phyloP scores from a whole-genome alignment of 1,140 invertebrate genomes.

The Pogonognathellus flavescens region DNA sequence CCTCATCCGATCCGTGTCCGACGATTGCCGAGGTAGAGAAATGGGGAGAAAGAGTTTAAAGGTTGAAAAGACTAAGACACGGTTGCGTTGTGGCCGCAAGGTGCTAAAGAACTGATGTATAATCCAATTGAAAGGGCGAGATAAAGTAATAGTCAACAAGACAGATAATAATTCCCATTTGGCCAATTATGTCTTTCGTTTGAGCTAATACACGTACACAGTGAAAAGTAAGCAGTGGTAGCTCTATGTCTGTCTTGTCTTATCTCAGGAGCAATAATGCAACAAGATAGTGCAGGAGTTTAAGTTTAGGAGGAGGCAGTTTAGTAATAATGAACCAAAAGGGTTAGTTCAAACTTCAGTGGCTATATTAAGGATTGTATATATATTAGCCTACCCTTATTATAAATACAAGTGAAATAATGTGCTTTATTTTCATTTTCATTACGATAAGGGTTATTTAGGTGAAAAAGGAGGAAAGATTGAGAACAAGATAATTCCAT shows the following conservation, averaged over 20 bases:
- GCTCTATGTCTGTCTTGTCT: neutral
- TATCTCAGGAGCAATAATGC: too few relatives aligned
- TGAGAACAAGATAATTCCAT: neutral
- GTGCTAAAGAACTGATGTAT: slow-evolving; percentile 4
- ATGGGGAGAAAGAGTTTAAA: too few relatives aligned
- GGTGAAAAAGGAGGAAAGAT: neutral
- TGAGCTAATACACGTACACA: neutral
- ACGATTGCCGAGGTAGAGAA: too few relatives aligned
- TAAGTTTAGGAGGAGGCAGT: too few relatives aligned
- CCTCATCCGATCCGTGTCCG: too few relatives aligned
- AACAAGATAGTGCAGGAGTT: too few relatives aligned
- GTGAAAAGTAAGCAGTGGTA: neutral
- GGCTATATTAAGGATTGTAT: too few relatives aligned
- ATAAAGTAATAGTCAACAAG: slow-evolving; percentile 8
- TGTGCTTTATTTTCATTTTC: neutral
- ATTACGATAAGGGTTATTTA: slow-evolving; percentile 14
- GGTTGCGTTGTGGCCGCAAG: neutral
- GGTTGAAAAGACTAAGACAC: neutral
- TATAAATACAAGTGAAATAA: neutral
- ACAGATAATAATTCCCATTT: slow-evolving; percentile 6
- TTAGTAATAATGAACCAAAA: neutral
- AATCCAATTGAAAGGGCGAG: neutral
- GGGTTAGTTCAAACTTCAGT: neutral
- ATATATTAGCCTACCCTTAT: neutral
- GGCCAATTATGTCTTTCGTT: neutral